A percentile compares a stretch with the other conserved stretches of the same genome.
phyloP scores from a whole-genome alignment of 2,113 vertebrate species.

The Caretta caretta region DNA sequence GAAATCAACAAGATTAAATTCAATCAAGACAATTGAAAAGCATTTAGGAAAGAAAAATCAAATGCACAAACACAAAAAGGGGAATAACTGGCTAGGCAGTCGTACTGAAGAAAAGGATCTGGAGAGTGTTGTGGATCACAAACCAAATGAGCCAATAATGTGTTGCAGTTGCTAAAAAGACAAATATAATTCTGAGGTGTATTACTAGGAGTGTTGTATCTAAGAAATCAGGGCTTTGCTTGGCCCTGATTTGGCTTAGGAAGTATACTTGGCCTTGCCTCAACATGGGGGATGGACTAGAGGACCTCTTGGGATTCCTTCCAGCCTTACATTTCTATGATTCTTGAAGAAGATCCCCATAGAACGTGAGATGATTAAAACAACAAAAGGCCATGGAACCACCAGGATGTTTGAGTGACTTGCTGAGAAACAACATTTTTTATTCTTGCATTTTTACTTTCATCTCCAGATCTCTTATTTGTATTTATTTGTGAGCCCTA shows the following conservation, averaged over 20 bases:
- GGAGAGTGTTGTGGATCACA: neutral
- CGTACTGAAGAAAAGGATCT: neutral
- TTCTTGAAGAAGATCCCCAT: neutral
- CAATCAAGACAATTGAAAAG: neutral
- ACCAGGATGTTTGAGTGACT: neutral
- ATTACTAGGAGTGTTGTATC: neutral
- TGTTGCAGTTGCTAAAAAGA: neutral
- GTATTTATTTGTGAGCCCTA: neutral
- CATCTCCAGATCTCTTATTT: neutral
- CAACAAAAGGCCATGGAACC: neutral
- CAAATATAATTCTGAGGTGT: neutral
- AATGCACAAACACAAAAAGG: neutral
- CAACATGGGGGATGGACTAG: no score
- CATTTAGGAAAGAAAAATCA: neutral
- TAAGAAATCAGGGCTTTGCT: neutral
- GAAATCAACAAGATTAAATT: neutral
- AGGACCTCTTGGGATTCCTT: no score
- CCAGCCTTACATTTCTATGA: no score
- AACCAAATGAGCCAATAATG: neutral
- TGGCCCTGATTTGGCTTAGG: neutral
- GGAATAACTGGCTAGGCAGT: neutral
- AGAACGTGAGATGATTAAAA: neutral
- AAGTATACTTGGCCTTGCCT: no score
- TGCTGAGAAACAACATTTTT: accelerated
- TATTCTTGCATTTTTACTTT: neutral